Base-by-base conservation (phyloP, 2,113 vertebrate genomes). In the Progne subis region DNA sequence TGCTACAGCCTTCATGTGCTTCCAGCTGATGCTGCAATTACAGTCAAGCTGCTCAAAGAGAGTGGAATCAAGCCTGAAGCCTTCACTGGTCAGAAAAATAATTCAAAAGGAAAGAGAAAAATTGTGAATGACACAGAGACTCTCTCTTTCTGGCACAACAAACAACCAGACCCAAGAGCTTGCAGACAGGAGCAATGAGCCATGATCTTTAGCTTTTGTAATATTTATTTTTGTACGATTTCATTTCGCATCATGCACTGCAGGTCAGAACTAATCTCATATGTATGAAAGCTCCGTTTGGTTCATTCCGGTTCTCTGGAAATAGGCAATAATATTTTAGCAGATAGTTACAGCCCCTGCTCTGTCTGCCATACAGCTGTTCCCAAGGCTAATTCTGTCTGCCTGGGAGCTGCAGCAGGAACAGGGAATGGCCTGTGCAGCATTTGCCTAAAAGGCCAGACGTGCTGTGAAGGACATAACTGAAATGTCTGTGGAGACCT, bases 131-230 rank as follows among this genome's bases (percentile, higher is more conserved):
- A 82, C 89, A 94, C 81, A 77, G 23, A 82, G 14, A 82, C 14
- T 64, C 34, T 39, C 43, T 46, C 43, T 82, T 31, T 49, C 52
- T 92, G 89, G 74, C 75, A 89, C 78, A 76, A 60, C 20, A 59
- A 82, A 41, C 75, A 82, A 55, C 46, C 70, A 90, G 81, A 59
- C 12, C 31, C 77, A 61, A 82, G 74, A 76, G 75, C 86, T 67
- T 61, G 50, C 78, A 80, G 82, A 80, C 75, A 91, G 82, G 59
- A 95, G 91, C 55, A 92, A 70, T 18, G 46, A 97, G 75, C 87
- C 78, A 61, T 31, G 50, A 60, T 69, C 59, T 85, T 80, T n/a
- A 63, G 50, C 29, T 34, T 91, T 67, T 63, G 47, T 29, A 72
- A 43, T 80, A 85, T 39, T 89, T 91, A 39, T 95, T 94, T 92